Percentiles rank a stretch among this genome's conserved stretches.
phyloP scores from a whole-genome alignment of 92 coral and sea anemone genomes.

The Palythoa caribaeorum region DNA sequence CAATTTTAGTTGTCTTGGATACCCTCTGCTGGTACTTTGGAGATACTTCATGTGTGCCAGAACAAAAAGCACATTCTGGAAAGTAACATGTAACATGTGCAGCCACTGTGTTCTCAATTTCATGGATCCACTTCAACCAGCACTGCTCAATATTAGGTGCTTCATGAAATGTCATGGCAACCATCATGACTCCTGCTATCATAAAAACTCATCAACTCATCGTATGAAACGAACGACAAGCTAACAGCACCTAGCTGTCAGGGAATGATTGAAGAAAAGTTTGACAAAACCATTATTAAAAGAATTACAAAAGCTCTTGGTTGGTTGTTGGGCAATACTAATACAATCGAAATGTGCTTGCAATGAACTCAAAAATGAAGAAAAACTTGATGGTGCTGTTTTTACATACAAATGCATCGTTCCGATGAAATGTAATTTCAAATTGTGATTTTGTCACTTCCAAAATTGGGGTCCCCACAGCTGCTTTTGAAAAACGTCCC shows the following conservation, averaged over 20 bases:
- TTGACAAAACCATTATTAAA: slow-evolving; percentile 37
- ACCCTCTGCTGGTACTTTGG: no score
- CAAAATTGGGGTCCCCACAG: slow-evolving; percentile 50
- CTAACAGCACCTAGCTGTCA: slow-evolving; percentile 50
- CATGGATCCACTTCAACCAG: no score
- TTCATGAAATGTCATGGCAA: background rate
- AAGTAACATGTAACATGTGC: no score
- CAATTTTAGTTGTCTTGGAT: no score
- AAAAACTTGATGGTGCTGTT: slow-evolving; percentile 61
- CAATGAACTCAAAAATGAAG: slow-evolving; percentile 41
- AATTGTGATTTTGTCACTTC: slow-evolving; percentile 52
- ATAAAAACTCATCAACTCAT: background rate
- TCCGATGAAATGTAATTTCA: slow-evolving; percentile 51
- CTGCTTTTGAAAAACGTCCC: background rate
- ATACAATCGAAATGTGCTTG: slow-evolving; percentile 59
- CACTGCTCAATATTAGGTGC: background rate
- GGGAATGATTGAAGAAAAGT: slow-evolving; percentile 11
- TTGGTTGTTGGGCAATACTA: slow-evolving; percentile 63
- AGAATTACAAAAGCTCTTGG: slow-evolving; percentile 51
- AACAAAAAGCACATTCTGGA: no score
- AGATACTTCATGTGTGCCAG: no score
- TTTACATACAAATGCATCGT: slow-evolving; percentile 72
- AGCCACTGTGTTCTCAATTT: no score
- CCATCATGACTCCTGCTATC: background rate
- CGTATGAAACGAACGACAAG: slow-evolving; percentile 47